Evolutionary conservation across 1,140 invertebrate species (phyloP), one percentile per base, ranked within the genome.

Genomic region (Steinernema khuongi): DNA sequence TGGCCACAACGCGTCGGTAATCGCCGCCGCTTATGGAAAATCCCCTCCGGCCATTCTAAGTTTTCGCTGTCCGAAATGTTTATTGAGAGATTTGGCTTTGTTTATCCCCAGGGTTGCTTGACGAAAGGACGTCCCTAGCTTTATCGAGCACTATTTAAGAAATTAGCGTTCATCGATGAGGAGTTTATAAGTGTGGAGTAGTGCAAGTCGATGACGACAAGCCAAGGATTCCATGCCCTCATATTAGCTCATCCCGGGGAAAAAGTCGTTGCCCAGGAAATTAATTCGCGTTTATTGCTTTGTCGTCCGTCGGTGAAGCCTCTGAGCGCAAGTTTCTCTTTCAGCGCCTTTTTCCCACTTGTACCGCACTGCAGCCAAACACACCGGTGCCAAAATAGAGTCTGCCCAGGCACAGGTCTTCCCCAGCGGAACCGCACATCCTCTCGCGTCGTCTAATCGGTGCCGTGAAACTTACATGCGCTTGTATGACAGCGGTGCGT

Each of bases 261-360:
- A 22, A 14, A 7, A 60, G 14, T 60, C 50, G 50, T 60, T 60
- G 50, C 50, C 50, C 14, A 60, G 50, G 50, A 60, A 60, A 60
- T 60, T 60, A 60, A 60, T 60, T 41, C 50, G 19, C 50, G 14
- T 60, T 60, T 60, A 60, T 60, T 60, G 50, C 50, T 60, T 7
- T 41, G 11, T 60, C 50, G 50, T 22, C 26, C 26, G 26, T 60
- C 50, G 14, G n/a, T 22, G 4, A 60, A 7, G 50, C 50, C 50
- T 60, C 50, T 22, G 50, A 60, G n/a, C 36, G 7, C 7, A 41
- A 41, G 7, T 60, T 60, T 60, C 4, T 2, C 19, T 22, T 60
- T 60, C 26, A n/a, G 19, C 19, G 50, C 50, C 7, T 60, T 11
- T 22, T 4, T 22, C 26, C n/a, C 36, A 41, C n/a, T 41, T 41